A percentile compares a stretch with the other conserved stretches of the same genome.
These are phyloP conservation scores for Manacus vitellinus DNA, from an alignment of 2,113 vertebrate genomes.

Conservation along the genomic window DNA sequence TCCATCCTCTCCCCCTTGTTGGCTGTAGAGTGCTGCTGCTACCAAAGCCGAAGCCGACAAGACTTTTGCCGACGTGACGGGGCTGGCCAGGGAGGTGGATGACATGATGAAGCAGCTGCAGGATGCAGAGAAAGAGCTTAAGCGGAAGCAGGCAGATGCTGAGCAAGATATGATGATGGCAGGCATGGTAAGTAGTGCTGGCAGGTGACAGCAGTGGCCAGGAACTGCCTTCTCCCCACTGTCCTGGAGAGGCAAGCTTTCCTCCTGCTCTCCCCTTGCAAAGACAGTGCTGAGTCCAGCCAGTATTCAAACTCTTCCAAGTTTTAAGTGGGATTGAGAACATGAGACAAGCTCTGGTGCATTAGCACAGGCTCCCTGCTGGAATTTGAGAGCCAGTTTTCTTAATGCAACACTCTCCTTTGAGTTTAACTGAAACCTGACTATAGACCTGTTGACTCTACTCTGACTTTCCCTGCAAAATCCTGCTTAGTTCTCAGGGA, in stretches of 20 bases:
- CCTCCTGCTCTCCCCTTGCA: not conserved
- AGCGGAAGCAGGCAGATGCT: slow-evolving; percentile 83
- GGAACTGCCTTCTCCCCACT: not conserved
- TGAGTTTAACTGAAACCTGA: not conserved
- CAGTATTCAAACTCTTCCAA: not conserved
- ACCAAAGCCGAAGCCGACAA: slow-evolving; percentile 87
- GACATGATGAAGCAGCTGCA: slow-evolving; percentile 87
- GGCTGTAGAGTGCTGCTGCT: slow-evolving; percentile 84
- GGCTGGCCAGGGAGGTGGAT: slow-evolving; percentile 84
- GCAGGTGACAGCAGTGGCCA: not conserved
- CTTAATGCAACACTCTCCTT: not conserved
- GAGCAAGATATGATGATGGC: slow-evolving; percentile 97
- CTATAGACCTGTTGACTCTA: not conserved
- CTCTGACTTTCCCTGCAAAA: not conserved
- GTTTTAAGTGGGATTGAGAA: not conserved
- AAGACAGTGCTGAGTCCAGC: not conserved
- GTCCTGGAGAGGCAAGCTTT: not conserved
- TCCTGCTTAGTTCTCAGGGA: not conserved
- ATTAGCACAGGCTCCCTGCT: not conserved
- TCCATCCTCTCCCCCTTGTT: not conserved
- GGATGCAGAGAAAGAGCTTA: slow-evolving; percentile 84
- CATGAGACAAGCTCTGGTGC: not conserved
- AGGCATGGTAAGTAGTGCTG: slow-evolving; percentile 77
- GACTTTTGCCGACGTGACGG: slow-evolving; percentile 84
- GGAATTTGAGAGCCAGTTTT: not conserved